These are phyloP conservation scores for Cantharis lateralis DNA, from an alignment of 2,888 invertebrate species.

Conservation along the genomic window DNA sequence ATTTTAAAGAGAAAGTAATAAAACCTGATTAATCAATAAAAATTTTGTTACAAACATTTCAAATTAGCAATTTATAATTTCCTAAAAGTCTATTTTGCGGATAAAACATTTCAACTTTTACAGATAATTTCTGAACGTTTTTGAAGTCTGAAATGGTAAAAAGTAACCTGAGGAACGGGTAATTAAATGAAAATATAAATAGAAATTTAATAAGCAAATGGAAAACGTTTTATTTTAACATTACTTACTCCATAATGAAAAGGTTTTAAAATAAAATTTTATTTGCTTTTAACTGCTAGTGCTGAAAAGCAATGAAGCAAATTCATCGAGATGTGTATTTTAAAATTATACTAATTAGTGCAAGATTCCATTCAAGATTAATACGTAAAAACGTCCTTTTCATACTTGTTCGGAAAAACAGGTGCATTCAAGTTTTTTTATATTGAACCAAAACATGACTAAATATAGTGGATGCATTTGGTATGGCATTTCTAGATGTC, in stretches of 20 bases:
- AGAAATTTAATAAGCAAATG: neutral
- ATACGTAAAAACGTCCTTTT: neutral
- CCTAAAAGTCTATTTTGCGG: neutral
- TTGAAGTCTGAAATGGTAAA: neutral
- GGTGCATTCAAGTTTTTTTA: neutral
- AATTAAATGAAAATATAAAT: neutral
- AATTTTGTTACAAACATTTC: neutral
- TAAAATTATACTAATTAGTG: neutral
- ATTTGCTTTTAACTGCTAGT: neutral
- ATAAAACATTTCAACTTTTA: neutral
- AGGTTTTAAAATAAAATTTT: neutral
- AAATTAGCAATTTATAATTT: neutral
- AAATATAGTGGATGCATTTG: neutral
- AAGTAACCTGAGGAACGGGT: neutral
- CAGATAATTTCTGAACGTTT: neutral
- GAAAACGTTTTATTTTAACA: neutral
- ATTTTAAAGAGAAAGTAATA: neutral
- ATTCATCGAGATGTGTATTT: neutral
- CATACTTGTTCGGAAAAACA: neutral
- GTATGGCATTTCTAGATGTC: neutral
- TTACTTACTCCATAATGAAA: neutral
- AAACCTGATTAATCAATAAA: neutral
- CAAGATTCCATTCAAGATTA: neutral
- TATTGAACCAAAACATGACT: neutral
- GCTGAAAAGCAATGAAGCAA: neutral